Evolutionary conservation across 2,888 invertebrate species (phyloP).

Genomic region (Pseudoips prasinana): DNA sequence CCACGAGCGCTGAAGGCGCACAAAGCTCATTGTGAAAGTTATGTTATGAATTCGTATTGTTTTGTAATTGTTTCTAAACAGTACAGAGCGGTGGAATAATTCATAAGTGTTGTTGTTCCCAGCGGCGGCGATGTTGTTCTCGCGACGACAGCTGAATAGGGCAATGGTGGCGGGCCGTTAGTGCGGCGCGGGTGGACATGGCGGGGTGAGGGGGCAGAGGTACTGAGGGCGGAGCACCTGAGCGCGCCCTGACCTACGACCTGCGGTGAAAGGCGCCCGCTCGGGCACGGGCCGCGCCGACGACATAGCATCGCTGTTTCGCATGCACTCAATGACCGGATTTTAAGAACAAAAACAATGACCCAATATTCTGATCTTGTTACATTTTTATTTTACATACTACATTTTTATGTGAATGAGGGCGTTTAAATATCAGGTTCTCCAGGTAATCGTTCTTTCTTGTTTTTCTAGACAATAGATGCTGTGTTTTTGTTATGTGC

Average conservation of each 20-base stretch:
- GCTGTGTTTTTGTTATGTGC: too few relatives aligned
- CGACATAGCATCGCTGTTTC: constrained; percentile 64
- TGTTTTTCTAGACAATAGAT: too few relatives aligned
- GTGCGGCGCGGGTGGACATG: constrained; percentile 43
- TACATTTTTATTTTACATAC: constrained; percentile 19
- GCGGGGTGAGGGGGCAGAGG: constrained; percentile 32
- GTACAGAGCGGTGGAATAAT: constrained; percentile 70
- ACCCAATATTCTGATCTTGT: constrained; percentile 35
- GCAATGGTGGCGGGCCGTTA: constrained; percentile 69
- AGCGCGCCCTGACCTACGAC: constrained; percentile 82
- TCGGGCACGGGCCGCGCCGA: constrained; percentile 53
- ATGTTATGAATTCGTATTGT: constrained; percentile 72
- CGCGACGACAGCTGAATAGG: constrained; percentile 77
- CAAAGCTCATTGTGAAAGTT: constrained; percentile 68
- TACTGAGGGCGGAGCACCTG: constrained; percentile 77
- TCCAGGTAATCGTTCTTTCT: too few relatives aligned
- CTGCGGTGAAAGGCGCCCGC: constrained; percentile 79
- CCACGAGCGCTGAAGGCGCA: constrained; percentile 48
- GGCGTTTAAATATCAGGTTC: too few relatives aligned
- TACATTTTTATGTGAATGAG: constrained; percentile 1
- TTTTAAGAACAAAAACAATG: constrained; percentile 52
- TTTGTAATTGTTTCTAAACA: constrained; percentile 75
- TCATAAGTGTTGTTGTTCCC: constrained; percentile 73
- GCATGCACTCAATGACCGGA: constrained; percentile 57
- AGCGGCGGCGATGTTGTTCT: constrained; percentile 65